Conservation (phyloP, 2,797 vertebrate species). For the Acipenser oxyrinchus region DNA sequence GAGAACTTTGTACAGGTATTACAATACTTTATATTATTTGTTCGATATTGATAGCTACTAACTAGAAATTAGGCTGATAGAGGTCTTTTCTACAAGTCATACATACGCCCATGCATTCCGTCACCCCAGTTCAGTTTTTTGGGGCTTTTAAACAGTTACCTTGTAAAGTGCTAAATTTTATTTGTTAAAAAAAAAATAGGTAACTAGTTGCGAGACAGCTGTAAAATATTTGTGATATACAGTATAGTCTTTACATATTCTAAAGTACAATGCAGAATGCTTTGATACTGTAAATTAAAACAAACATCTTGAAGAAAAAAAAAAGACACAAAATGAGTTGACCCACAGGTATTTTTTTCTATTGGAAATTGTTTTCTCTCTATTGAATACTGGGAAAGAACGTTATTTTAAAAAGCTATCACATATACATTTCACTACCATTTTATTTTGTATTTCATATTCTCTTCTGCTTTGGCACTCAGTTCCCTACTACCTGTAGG, state of each 20-base stretch:
- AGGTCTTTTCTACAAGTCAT: conserved; percentile 32
- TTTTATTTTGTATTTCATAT: conserved; percentile 61
- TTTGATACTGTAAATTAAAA: conserved; percentile 5
- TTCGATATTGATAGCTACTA: conserved; percentile 54
- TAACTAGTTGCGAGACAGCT: conserved; percentile 30
- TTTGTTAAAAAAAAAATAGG: too few species aligned
- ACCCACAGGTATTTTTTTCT: too few species aligned
- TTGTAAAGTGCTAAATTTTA: conserved; percentile 20
- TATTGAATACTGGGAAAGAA: conserved; percentile 32
- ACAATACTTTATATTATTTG: conserved; percentile 47
- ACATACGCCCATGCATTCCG: conserved; percentile 65
- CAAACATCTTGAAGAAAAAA: conserved; percentile 1
- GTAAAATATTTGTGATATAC: too few species aligned
- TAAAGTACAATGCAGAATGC: too few species aligned
- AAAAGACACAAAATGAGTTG: background rate
- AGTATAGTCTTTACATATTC: too few species aligned
- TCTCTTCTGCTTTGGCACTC: conserved; percentile 70
- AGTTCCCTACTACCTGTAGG: conserved; percentile 83
- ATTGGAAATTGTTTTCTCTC: conserved; percentile 10
- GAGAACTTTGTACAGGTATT: conserved; percentile 61
- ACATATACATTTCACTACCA: conserved; percentile 73
- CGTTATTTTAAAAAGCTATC: conserved; percentile 40
- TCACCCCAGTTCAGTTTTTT: conserved; percentile 37
- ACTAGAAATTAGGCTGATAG: conserved; percentile 45
- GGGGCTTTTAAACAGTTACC: conserved; percentile 25